phyloP scores from a whole-genome alignment of 2,113 vertebrate species.

The Grammomys surdaster region DNA sequence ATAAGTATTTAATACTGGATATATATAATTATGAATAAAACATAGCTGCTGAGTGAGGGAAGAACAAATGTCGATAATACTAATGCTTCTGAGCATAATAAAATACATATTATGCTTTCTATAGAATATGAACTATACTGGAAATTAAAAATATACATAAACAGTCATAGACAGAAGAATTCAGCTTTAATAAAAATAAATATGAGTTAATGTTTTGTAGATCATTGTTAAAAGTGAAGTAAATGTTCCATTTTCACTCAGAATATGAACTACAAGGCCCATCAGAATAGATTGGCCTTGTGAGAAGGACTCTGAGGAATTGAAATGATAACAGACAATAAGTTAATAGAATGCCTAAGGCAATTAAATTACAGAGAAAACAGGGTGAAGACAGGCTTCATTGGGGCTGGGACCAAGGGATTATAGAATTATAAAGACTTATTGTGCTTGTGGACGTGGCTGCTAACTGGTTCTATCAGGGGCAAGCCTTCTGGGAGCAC shows the following conservation, averaged over 20 bases:
- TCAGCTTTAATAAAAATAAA: constrained; percentile 49
- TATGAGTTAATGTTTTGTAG: constrained; percentile 17
- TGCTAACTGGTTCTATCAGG: constrained; percentile 47
- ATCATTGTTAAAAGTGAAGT: not conserved
- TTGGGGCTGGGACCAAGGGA: constrained; percentile 66
- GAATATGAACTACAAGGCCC: constrained; percentile 48
- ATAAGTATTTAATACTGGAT: not conserved
- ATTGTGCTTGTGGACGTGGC: not conserved
- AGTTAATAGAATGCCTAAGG: constrained; percentile 73
- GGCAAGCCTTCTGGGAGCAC: constrained; percentile 28
- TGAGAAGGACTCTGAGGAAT: constrained; percentile 57
- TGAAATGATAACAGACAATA: constrained; percentile 72
- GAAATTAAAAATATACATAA: not conserved
- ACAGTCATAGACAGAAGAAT: not conserved
- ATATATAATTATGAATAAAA: not conserved
- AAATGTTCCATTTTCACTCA: constrained; percentile 64
- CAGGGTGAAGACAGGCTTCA: constrained; percentile 61
- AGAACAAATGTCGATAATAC: constrained; percentile 14
- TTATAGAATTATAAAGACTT: constrained; percentile 62
- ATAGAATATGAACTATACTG: not conserved
- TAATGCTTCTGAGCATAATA: not conserved
- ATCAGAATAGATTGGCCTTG: constrained; percentile 30
- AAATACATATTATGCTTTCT: not conserved
- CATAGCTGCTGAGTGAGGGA: not conserved
- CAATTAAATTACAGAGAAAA: constrained; percentile 73